A percentile compares a stretch with the other conserved stretches of the same genome.
Conservation (phyloP, 2,888 invertebrate genomes). For the Abscondita cerata region DNA sequence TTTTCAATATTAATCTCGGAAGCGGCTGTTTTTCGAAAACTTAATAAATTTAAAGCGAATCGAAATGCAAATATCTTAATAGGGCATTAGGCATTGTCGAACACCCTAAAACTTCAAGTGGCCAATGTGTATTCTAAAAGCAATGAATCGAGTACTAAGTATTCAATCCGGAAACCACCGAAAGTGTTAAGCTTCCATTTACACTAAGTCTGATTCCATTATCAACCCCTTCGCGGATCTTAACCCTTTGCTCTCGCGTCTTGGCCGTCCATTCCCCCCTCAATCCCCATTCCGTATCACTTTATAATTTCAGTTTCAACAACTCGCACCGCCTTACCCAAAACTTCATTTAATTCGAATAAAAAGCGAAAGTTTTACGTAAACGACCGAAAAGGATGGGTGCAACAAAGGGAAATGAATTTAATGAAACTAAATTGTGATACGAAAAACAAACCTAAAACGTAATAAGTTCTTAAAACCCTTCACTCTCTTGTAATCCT, state of each 20-base stretch:
- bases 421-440: slow-evolving; percentile 29
- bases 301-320: slow-evolving; percentile 26
- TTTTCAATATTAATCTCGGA: no score
- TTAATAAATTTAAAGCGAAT: slow-evolving; percentile 12
- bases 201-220: slow-evolving; percentile 61
- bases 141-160: slow-evolving; percentile 57
- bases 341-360: slow-evolving; percentile 8
- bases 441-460: slow-evolving; percentile 18
- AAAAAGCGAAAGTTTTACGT: slow-evolving; percentile 6
- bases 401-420: slow-evolving; percentile 4
- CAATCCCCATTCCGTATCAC: slow-evolving; percentile 19
- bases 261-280: slow-evolving; percentile 29
- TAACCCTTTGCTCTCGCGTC: slow-evolving; percentile 51
- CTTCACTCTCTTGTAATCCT: slow-evolving; percentile 21
- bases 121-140: slow-evolving; percentile 55
- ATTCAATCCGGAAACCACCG: slow-evolving; percentile 59
- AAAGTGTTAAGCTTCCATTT: slow-evolving; percentile 60
- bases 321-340: background rate
- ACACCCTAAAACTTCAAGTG: slow-evolving; percentile 47
- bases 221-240: slow-evolving; percentile 57
- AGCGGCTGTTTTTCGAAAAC: no score
- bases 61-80: slow-evolving; percentile 56
- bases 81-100: slow-evolving; percentile 49
- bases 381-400: background rate
- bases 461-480: slow-evolving; percentile 29